Evolutionary conservation across 2,888 invertebrate species (phyloP).

Genomic region (Candidula unifasciata): DNA sequence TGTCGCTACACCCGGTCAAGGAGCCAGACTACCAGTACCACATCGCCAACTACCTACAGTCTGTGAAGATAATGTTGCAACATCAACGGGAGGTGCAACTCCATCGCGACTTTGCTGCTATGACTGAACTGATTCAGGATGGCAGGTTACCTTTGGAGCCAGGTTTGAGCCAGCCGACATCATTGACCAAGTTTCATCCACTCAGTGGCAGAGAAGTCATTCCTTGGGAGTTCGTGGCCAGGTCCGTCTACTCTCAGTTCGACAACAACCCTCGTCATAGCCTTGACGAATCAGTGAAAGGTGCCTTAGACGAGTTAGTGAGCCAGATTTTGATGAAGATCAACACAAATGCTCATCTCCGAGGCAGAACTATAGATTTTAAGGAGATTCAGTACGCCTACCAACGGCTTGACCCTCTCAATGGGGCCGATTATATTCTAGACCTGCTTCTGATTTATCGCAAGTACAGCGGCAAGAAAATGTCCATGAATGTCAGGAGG

Average conservation of each 20-base stretch:
- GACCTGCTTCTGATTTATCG: slow-evolving; percentile 92
- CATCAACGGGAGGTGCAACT: slow-evolving; percentile 86
- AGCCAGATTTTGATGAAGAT: slow-evolving; percentile 82
- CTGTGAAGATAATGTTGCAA: slow-evolving; percentile 79
- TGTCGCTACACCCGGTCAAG: slow-evolving; percentile 97
- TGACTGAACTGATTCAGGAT: slow-evolving; percentile 68
- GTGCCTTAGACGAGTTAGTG: slow-evolving; percentile 90
- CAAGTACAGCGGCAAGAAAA: slow-evolving; percentile 86
- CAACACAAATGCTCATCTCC: slow-evolving; percentile 91
- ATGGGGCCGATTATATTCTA: slow-evolving; percentile 93
- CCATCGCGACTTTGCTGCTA: slow-evolving; percentile 83
- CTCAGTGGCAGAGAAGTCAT: slow-evolving; percentile 83
- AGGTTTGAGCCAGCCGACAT: slow-evolving; percentile 80
- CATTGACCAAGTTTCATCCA: slow-evolving; percentile 86
- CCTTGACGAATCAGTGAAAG: slow-evolving; percentile 88
- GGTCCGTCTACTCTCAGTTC: slow-evolving; percentile 88
- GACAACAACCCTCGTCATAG: slow-evolving; percentile 92
- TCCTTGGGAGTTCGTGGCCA: slow-evolving; percentile 90
- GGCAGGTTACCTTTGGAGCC: slow-evolving; percentile 40
- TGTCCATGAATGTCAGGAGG: slow-evolving; percentile 94
- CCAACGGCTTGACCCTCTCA: slow-evolving; percentile 88
- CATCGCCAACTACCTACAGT: slow-evolving; percentile 92
- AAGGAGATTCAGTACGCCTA: slow-evolving; percentile 96
- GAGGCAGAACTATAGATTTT: slow-evolving; percentile 95
- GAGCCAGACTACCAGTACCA: slow-evolving; percentile 90